Evolutionary conservation across 2,888 invertebrate genomes (phyloP).

Genomic region (Proisotoma minuta): DNA sequence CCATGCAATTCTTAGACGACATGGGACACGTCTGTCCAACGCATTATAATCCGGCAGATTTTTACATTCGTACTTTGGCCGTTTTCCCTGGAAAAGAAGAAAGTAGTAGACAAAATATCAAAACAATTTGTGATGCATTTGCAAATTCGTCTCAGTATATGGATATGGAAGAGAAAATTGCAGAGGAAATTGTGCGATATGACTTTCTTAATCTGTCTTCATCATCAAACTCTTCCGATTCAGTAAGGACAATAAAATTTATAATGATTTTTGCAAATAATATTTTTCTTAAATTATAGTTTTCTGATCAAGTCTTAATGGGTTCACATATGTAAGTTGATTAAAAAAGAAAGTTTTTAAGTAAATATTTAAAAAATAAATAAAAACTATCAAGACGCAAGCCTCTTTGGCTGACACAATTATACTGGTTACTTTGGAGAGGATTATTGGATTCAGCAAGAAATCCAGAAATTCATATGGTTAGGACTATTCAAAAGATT

Average conservation of each 20-base stretch:
- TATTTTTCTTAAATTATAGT: constrained; percentile 18
- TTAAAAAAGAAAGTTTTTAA: neutral
- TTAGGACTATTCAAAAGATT: constrained; percentile 59
- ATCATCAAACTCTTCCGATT: constrained; percentile 24
- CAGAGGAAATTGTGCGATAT: constrained; percentile 49
- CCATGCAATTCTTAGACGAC: constrained; percentile 51
- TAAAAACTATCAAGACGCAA: constrained; percentile 54
- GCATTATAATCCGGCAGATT: constrained; percentile 55
- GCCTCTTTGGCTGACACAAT: constrained; percentile 66
- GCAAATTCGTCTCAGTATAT: constrained; percentile 71
- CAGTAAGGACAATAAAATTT: constrained; percentile 20
- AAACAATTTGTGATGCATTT: constrained; percentile 67
- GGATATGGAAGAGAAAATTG: constrained; percentile 69
- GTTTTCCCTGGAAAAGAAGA: constrained; percentile 52
- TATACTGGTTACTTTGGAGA: constrained; percentile 71
- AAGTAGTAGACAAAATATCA: constrained; percentile 49
- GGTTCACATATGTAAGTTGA: constrained; percentile 33
- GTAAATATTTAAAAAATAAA: neutral
- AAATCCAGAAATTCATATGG: constrained; percentile 72
- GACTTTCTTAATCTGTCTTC: constrained; percentile 23
- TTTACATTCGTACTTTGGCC: constrained; percentile 51
- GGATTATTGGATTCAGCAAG: constrained; percentile 67
- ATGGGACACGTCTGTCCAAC: constrained; percentile 51
- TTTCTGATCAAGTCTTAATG: constrained; percentile 24
- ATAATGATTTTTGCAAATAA: neutral